Evolutionary conservation across 2,888 invertebrate genomes (phyloP).

Genomic region (Nysson spinosus): DNA sequence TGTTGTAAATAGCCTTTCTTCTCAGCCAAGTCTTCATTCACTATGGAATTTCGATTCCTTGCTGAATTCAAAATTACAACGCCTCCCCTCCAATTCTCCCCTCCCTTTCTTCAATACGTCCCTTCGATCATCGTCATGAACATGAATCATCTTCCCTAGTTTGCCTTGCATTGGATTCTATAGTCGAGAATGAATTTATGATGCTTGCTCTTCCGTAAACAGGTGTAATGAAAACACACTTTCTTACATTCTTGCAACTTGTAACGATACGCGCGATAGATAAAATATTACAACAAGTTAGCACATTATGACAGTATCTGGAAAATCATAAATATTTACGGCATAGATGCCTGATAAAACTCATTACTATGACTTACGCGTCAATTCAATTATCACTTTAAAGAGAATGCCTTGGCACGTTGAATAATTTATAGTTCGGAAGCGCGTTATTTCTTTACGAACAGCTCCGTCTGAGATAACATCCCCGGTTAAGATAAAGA

Average conservation of each 20-base stretch:
- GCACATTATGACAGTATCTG: slow-evolving; percentile 19
- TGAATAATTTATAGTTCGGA: slow-evolving; percentile 35
- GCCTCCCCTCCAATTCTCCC: not conserved
- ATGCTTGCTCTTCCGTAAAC: too few species aligned
- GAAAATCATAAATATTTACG: slow-evolving; percentile 48
- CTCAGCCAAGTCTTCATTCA: not conserved
- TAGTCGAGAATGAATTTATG: too few species aligned
- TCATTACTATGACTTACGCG: slow-evolving; percentile 36
- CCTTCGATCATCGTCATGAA: not conserved
- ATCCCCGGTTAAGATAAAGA: slow-evolving; percentile 8
- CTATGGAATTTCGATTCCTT: slow-evolving; percentile 2
- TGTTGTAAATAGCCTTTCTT: slow-evolving; percentile 18
- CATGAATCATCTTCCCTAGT: too few species aligned
- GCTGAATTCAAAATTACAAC: slow-evolving; percentile 29
- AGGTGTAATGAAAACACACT: too few species aligned
- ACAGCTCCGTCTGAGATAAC: slow-evolving; percentile 45
- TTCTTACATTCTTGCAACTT: too few species aligned
- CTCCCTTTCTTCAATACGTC: not conserved
- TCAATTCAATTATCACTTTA: slow-evolving; percentile 39
- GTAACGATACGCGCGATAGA: too few species aligned
- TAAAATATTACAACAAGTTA: too few species aligned
- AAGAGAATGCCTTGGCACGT: slow-evolving; percentile 12
- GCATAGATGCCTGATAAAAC: slow-evolving; percentile 41
- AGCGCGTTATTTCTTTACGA: slow-evolving; percentile 13
- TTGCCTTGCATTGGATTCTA: too few species aligned